These are phyloP conservation scores for Ridgeia piscesae DNA, from an alignment of 1,140 invertebrate species.

Conservation along the genomic window DNA sequence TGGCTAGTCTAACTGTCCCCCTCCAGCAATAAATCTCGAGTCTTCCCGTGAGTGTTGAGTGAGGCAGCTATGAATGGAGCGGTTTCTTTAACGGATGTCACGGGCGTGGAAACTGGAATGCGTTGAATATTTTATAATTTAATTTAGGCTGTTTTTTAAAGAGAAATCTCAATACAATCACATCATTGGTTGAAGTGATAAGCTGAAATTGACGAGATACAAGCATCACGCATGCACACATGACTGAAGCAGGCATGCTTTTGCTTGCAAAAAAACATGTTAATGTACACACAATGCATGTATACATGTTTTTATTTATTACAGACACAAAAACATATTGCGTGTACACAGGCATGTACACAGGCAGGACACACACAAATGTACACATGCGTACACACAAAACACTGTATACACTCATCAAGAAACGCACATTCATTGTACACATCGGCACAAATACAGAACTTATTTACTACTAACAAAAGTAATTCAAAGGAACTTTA, in stretches of 20 bases:
- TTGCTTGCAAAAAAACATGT: too few species aligned
- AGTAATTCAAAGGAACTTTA: too few species aligned
- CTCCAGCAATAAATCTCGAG: background rate
- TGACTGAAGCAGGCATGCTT: too few species aligned
- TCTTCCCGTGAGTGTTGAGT: background rate
- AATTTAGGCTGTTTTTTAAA: background rate
- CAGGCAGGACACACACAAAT: too few species aligned
- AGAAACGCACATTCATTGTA: too few species aligned
- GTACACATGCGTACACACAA: too few species aligned
- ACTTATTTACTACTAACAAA: too few species aligned
- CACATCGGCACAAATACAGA: too few species aligned
- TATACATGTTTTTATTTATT: too few species aligned
- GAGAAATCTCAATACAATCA: background rate
- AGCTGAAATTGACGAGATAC: background rate
- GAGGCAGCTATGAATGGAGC: background rate
- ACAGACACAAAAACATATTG: too few species aligned
- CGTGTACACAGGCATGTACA: too few species aligned
- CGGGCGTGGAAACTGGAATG: background rate
- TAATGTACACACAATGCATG: background rate
- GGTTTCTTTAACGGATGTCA: background rate
- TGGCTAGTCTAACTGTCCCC: background rate
- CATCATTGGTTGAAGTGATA: background rate
- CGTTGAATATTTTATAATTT: background rate
- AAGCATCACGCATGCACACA: background rate
- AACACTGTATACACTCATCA: too few species aligned